Base-by-base conservation (phyloP, 1,140 invertebrate genomes). In the Drosophila arawakana region DNA sequence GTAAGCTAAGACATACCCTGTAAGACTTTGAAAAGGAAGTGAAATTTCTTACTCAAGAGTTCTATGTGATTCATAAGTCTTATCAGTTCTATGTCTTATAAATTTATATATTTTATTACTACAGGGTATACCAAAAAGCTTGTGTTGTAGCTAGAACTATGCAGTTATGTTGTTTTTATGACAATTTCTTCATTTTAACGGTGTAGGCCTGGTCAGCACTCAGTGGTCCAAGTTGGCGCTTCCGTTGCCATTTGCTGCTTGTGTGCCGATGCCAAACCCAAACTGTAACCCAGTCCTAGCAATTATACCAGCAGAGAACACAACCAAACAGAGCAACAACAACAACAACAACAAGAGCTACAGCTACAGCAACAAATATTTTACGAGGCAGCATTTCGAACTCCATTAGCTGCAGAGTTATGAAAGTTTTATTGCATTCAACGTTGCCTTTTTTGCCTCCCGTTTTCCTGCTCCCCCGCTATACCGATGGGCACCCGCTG, bases 371-470 rank as follows among this genome's bases (percentile, higher is more conserved):
- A 82, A 73, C 83, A 75, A 79, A 88, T 86, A 86, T 88, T 83
- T 88, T 88, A 88, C 73, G 83, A 88, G 80, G 62, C 83, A 88
- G 77, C 83, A 88, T 88, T 88, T 88, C 83, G 83, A 88, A 88
- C 83, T 88, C 83, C 83, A 88, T 88, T 88, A 88, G 83, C 83
- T 72, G 83, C 77, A 88, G 84, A 88, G 83, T 88, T 88, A 88
- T 88, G 83, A 88, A 88, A 88, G 83, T 88, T 89, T 88, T 88
- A 88, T 88, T 89, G 80, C 83, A 88, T 81, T 80, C 83, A 86
- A 77, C 80, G 54, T 77, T 54, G 13, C n/a, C 61, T 67, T 70
- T 71, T 63, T 78, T 76, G 44, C 35, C 44, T 67, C 37, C 61
- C 47, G 54, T 39, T 74, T 50, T 46, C 57, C 55, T 18, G 57